A percentile compares a stretch with the other conserved stretches of the same genome.
These are phyloP conservation scores for Elaphurus davidianus DNA, from an alignment of 2,113 vertebrate genomes.

Conservation along the genomic window DNA sequence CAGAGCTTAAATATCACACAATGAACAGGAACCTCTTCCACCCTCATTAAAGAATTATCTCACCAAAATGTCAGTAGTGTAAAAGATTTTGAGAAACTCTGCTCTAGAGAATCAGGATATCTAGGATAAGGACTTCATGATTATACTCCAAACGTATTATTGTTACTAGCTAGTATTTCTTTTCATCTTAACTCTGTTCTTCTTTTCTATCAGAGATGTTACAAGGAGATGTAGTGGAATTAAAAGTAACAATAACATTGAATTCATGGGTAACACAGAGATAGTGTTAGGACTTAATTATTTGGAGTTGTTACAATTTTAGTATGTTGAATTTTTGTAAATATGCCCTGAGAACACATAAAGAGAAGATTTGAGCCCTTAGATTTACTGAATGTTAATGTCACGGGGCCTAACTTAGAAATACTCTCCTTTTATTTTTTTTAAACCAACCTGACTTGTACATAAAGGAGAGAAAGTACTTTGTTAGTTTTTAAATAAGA, in stretches of 20 bases:
- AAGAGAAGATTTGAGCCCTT: background rate
- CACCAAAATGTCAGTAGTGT: background rate
- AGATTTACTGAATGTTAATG: background rate
- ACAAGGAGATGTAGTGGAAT: background rate
- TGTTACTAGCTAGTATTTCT: background rate
- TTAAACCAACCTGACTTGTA: background rate
- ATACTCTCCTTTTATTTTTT: background rate
- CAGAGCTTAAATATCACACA: background rate
- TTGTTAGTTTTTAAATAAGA: background rate
- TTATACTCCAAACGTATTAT: background rate
- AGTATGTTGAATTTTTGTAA: background rate
- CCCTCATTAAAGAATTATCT: background rate
- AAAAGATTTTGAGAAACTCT: background rate
- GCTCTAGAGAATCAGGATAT: background rate
- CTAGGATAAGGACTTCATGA: background rate
- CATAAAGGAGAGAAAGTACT: background rate
- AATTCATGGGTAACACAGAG: background rate
- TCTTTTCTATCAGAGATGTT: background rate
- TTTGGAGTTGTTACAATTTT: background rate
- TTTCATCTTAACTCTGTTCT: background rate
- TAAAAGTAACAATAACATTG: background rate
- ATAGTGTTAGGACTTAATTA: background rate
- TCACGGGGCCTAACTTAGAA: background rate
- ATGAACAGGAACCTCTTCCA: rapidly evolving
- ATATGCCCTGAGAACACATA: background rate